Percentiles rank a stretch among this genome's conserved stretches.
These are phyloP conservation scores for Brachystomella parvula DNA, from an alignment of 1,140 invertebrate genomes.

Conservation along the genomic window DNA sequence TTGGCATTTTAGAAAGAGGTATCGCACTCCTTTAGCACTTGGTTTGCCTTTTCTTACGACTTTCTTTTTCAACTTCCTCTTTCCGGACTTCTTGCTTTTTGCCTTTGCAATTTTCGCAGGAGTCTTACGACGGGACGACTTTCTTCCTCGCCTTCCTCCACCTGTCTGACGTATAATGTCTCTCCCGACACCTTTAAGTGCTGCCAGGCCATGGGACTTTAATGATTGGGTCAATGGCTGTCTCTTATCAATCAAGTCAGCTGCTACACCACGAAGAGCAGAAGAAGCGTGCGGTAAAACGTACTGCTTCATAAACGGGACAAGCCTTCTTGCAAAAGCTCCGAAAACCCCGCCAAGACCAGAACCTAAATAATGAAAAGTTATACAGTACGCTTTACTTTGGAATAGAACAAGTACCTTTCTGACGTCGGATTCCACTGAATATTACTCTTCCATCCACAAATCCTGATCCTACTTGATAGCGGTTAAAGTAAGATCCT, in stretches of 20 bases:
- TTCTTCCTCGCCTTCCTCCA: not conserved
- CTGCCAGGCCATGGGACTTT: not conserved
- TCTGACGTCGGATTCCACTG: constrained; percentile 2
- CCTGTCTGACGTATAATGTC: constrained; percentile 13
- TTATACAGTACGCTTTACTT: too few relatives aligned
- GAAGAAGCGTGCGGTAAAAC: not conserved
- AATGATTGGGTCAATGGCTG: not conserved
- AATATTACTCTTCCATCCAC: not conserved
- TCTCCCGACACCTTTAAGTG: constrained; percentile 2
- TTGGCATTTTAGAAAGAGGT: constrained; percentile 9
- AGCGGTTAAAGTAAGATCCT: not conserved
- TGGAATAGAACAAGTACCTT: too few relatives aligned
- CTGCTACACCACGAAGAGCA: constrained; percentile 3
- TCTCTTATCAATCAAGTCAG: not conserved
- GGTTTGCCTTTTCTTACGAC: not conserved
- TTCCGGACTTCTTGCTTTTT: constrained; percentile 6
- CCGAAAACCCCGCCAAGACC: constrained; percentile 16
- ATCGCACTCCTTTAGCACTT: not conserved
- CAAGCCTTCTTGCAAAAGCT: not conserved
- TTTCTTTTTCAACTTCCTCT: not conserved
- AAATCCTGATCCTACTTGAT: not conserved
- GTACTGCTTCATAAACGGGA: constrained; percentile 6
- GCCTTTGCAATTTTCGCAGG: not conserved
- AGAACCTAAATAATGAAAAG: not conserved
- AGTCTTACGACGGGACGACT: not conserved